A percentile compares a stretch with the other conserved stretches of the same genome.
These are phyloP conservation scores for Anthophora plumipes DNA, from an alignment of 2,888 invertebrate genomes.

Conservation along the genomic window DNA sequence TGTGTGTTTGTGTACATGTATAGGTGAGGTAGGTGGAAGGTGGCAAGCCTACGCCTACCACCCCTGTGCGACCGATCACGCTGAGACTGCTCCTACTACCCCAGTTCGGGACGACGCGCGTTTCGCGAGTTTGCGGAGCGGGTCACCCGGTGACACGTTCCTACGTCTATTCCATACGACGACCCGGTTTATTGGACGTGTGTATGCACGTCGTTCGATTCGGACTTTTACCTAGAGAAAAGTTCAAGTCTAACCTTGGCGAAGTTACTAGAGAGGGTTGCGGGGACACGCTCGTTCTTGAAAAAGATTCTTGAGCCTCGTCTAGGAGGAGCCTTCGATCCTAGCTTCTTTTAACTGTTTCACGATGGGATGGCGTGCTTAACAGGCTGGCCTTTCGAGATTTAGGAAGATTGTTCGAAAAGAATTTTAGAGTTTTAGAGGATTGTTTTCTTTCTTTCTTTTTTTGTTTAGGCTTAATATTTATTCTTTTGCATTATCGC, in stretches of 20 bases:
- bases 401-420: not conserved
- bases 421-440: no score
- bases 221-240: conserved; percentile 53
- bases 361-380: not conserved
- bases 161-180: conserved; percentile 39
- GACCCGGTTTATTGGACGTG: conserved; percentile 40
- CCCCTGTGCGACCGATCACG: conserved; percentile 53
- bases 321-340: conserved; percentile 21
- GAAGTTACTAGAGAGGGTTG: conserved; percentile 35
- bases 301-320: not conserved
- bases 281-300: not conserved
- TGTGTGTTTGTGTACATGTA: not conserved
- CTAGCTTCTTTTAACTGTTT: not conserved
- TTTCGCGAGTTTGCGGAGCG: conserved; percentile 77
- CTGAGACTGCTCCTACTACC: conserved; percentile 78
- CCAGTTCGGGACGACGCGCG: conserved; percentile 77
- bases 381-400: not conserved
- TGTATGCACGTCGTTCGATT: conserved; percentile 6
- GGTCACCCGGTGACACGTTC: conserved; percentile 81
- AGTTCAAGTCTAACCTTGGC: conserved; percentile 58
- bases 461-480: no score
- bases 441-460: no score
- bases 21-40: conserved; percentile 28
- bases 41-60: conserved; percentile 69
- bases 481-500: no score